Evolutionary conservation across 2,888 invertebrate species (phyloP), one percentile per base, ranked within the genome.

Genomic region (Nudaria mundana): DNA sequence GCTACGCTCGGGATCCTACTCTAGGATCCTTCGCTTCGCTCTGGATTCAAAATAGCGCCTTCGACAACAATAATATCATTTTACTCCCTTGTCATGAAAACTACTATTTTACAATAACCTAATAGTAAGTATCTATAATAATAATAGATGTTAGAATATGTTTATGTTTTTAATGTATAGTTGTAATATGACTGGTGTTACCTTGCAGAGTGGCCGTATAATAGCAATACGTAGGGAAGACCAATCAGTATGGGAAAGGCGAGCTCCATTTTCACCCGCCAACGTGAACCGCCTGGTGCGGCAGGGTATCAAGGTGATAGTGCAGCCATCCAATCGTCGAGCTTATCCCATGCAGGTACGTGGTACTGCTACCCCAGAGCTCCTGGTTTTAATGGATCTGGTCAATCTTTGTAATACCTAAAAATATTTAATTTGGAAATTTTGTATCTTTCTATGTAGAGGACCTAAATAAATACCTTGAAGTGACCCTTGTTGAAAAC

Each of bases 311-410:
- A 96, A 95, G 78, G 98, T 99, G 32, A 94, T 99, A 32, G 98
- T 99, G 0, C 99, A 99, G 72, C 99, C 99, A 0, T 98, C 98
- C 40, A 99, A 99, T 78, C 90, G 99, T 49, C 90, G 99, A 32
- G 98, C 99, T 0, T 99, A 98, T 83, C 98, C 99, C 1, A 98
- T 98, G 92, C 97, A 98, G 92, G 95, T 91, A 63, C 23, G 10
- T 22, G 20, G n/a, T n/a, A n/a, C n/a, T n/a, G n/a, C n/a, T n/a
- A n/a, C n/a, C n/a, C n/a, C n/a, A n/a, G n/a, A n/a, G n/a, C n/a
- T n/a, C n/a, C n/a, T n/a, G n/a, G n/a, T n/a, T n/a, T n/a, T n/a
- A n/a, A n/a, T n/a, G n/a, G n/a, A n/a, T n/a, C n/a, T n/a, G n/a
- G n/a, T n/a, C n/a, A n/a, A n/a, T n/a, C n/a, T n/a, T n/a, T n/a